Evolutionary conservation across 2,888 invertebrate species (phyloP).

Genomic region (Lottia scabra): DNA sequence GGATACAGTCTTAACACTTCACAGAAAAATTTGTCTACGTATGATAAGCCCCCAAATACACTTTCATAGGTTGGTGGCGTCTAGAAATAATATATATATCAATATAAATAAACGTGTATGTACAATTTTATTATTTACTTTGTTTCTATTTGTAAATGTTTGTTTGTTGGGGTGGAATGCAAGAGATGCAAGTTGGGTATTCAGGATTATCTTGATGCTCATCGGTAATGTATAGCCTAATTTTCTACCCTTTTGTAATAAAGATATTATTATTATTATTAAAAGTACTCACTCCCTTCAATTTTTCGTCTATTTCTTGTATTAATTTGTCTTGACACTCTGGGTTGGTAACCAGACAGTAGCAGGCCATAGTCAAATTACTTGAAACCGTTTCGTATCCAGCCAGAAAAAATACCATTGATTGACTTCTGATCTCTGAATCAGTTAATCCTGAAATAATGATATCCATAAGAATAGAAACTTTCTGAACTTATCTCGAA

Average conservation of each 20-base stretch:
- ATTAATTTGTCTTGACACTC: conserved; percentile 46
- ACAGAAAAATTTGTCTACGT: conserved; percentile 27
- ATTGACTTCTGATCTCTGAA: conserved; percentile 45
- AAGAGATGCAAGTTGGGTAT: no score
- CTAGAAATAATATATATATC: no score
- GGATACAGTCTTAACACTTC: conserved; percentile 29
- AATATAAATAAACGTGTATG: no score
- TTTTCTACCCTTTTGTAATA: no score
- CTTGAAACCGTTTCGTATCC: conserved; percentile 54
- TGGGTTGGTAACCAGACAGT: conserved; percentile 39
- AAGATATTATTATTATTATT: no score
- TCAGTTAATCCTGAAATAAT: conserved; percentile 38
- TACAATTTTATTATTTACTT: no score
- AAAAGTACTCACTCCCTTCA: conserved; percentile 20
- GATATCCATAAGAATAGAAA: not conserved
- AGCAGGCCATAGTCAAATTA: conserved; percentile 39
- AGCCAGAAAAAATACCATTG: conserved; percentile 50
- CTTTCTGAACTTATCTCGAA: no score
- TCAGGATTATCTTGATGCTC: no score
- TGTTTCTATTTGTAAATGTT: no score
- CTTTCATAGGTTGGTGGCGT: conserved; percentile 25
- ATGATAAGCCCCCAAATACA: conserved; percentile 21
- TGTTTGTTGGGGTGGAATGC: no score
- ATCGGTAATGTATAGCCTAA: no score
- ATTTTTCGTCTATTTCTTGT: conserved; percentile 26